Evolutionary conservation across 2,888 invertebrate species (phyloP), one percentile per base, ranked within the genome.

Genomic region (Stratiomys singularior): DNA sequence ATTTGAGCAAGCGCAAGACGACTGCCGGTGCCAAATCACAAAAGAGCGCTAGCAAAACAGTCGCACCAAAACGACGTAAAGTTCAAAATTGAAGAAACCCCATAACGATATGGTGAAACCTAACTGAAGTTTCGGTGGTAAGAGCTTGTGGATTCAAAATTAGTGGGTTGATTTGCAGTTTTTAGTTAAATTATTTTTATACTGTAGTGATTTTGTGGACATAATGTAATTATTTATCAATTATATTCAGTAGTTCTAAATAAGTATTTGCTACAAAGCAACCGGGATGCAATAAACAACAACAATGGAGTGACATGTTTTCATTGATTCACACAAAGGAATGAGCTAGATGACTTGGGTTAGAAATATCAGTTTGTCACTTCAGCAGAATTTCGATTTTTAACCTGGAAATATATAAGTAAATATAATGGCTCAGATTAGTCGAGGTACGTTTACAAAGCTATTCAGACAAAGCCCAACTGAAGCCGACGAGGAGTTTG

Each of bases 101-200:
- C 5, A 27, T 13, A 25, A 60, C 7, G 58, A 18, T 44, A 52
- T 52, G 15, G 52, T 37, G 13, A 60, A 60, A 23, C 23, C 23
- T 21, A 11, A 15, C 15, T 13, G 52, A 52, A 15, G 46, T 44
- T 18, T 9, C 37, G 37, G 5, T 37, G 37, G 37, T 37, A 9
- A 9, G 37, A 9, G 9, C 3, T 37, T 37, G 3, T 3, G 37
- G 37, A 5, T 37, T 37, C 37, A 37, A 52, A 23, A 11, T 63
- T 5, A 63, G 63, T 7, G 9, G 28, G 9, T 11, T 63, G 25
- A 27, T 63, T 25, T 15, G 7, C 46, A 69, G 21, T 46, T 23
- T 9, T 47, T 46, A 69, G 47, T 47, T 69, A 47, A 69, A 47
- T 69, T 69, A 69, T 69, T 69, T 64, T 64, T 46, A 46, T 60